Evolutionary conservation across 2,797 vertebrate genomes (phyloP).

Genomic region (Zalophus californianus): DNA sequence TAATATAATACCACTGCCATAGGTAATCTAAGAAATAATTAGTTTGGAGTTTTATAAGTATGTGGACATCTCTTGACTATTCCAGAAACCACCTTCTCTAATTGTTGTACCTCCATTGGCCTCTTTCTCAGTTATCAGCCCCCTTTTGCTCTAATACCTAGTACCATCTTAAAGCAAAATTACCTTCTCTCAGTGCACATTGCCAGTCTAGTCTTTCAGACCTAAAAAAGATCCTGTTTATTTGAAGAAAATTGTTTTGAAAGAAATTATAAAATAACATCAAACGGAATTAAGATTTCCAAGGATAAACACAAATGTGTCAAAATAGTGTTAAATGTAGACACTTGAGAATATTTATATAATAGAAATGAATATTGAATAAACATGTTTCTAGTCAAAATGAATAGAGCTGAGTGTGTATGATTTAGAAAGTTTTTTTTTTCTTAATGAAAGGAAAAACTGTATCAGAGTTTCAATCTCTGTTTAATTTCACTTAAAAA

Average conservation of each 20-base stretch:
- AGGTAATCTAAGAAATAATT: background rate
- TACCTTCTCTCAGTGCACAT: background rate
- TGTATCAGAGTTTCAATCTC: background rate
- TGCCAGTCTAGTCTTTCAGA: background rate
- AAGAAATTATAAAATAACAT: slow-evolving; percentile 12
- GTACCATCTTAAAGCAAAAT: background rate
- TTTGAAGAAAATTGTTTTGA: background rate
- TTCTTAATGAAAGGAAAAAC: background rate
- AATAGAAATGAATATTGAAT: background rate
- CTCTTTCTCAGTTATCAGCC: background rate
- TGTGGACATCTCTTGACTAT: background rate
- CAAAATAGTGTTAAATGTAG: background rate
- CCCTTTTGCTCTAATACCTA: background rate
- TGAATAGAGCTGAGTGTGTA: background rate
- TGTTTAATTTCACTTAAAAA: slow-evolving; percentile 11
- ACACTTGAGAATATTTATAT: background rate
- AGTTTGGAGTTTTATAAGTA: background rate
- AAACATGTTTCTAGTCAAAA: background rate
- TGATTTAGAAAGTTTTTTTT: background rate
- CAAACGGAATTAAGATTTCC: background rate
- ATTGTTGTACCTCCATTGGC: background rate
- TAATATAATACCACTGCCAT: background rate
- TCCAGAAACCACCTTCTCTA: background rate
- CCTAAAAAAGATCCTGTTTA: background rate
- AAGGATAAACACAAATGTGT: background rate